Conservation (phyloP, 1,140 invertebrate species). For the Procambarus clarkii region DNA sequence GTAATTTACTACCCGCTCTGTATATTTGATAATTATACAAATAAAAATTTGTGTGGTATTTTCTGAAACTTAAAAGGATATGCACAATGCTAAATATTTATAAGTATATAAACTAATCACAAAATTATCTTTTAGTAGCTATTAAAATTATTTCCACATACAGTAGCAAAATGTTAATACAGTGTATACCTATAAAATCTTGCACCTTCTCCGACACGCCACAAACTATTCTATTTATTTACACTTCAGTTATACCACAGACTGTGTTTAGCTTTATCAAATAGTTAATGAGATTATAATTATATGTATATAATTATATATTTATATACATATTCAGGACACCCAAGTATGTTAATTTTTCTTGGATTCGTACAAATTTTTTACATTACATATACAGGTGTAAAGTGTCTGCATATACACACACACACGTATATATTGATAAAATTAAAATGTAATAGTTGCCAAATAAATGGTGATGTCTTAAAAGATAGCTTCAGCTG, state of each 20-base stretch:
- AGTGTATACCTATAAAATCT: not conserved
- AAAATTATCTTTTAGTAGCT: not conserved
- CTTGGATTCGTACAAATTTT: conserved; percentile 3
- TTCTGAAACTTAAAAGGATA: not conserved
- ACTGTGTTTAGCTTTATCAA: not conserved
- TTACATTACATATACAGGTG: conserved; percentile 8
- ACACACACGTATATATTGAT: not conserved
- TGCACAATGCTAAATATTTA: conserved; percentile 1
- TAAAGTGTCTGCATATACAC: not conserved
- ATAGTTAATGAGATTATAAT: no score
- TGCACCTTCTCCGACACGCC: not conserved
- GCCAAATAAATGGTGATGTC: not conserved
- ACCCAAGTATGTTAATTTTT: not conserved
- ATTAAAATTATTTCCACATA: not conserved
- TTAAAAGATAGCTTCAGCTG: not conserved
- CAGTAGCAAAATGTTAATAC: not conserved
- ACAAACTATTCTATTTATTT: not conserved
- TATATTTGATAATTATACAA: no score
- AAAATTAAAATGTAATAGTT: not conserved
- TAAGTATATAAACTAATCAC: conserved; percentile 1
- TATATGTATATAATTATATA: no score
- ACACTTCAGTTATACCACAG: not conserved
- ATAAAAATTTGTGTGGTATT: not conserved
- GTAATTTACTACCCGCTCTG: no score
- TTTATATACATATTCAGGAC: not conserved